Evolutionary conservation across 2,888 invertebrate genomes (phyloP).

Genomic region (Mamestra brassicae): DNA sequence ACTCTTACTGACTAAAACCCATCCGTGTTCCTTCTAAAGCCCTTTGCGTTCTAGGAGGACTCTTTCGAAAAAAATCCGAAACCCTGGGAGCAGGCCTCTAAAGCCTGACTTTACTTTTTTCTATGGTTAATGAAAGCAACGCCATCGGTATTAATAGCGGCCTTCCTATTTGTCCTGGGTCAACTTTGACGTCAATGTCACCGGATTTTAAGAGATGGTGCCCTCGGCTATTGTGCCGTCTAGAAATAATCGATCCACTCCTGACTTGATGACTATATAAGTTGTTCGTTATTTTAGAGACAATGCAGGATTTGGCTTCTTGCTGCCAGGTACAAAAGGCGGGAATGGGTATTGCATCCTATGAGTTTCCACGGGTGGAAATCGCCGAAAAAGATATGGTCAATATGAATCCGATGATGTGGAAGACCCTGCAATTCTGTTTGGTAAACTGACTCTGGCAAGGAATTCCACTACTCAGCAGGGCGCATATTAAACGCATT

Average conservation of each 20-base stretch:
- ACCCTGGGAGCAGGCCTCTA: no score
- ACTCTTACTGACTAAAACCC: no score
- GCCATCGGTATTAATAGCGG: neutral
- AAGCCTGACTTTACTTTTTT: no score
- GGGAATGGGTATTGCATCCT: neutral
- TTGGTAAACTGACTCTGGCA: neutral
- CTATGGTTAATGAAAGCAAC: neutral
- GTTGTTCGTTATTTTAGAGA: neutral
- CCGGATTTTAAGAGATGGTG: neutral
- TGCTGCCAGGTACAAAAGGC: neutral
- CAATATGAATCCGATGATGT: neutral
- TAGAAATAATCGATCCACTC: neutral
- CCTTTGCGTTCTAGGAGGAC: no score
- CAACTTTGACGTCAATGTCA: conserved; percentile 6
- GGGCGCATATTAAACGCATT: conserved; percentile 6
- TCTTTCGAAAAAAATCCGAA: no score
- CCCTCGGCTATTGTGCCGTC: neutral
- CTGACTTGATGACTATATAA: neutral
- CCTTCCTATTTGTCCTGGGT: conserved; percentile 2
- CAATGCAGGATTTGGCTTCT: neutral
- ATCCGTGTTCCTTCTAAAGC: no score
- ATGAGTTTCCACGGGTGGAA: neutral
- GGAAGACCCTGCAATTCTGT: neutral
- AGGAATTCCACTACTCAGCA: conserved; percentile 5
- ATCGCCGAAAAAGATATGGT: neutral